These are phyloP conservation scores for Lamellibrachia columna DNA, from an alignment of 2,888 invertebrate genomes.

Conservation along the genomic window DNA sequence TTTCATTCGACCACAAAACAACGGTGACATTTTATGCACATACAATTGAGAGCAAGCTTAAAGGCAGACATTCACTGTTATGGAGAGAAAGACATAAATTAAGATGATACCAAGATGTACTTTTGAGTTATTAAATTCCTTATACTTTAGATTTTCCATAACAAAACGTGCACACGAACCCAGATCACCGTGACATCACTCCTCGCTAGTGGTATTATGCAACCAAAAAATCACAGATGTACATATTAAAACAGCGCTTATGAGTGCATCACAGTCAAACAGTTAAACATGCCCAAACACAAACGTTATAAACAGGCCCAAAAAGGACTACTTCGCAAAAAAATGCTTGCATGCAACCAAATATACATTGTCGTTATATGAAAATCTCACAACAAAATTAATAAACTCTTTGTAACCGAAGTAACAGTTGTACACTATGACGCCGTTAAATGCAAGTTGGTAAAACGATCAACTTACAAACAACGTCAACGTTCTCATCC, in stretches of 20 bases:
- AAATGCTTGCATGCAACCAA: not conserved
- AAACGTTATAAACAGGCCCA: slow-evolving; percentile 6
- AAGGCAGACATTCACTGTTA: not conserved
- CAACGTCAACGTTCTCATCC: not conserved
- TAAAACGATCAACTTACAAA: slow-evolving; percentile 1
- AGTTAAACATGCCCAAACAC: not conserved
- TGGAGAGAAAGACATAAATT: not conserved
- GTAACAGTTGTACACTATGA: not conserved
- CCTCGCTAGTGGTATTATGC: not conserved
- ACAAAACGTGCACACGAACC: not conserved
- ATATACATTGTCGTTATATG: not conserved
- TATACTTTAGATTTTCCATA: not conserved
- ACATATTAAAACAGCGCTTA: slow-evolving; percentile 6
- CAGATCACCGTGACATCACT: not conserved
- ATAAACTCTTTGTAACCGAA: not conserved
- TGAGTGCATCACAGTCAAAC: slow-evolving; percentile 12
- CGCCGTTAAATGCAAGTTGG: not conserved
- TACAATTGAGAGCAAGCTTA: not conserved
- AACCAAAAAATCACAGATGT: not conserved
- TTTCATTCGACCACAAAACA: not conserved
- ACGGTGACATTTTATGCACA: not conserved
- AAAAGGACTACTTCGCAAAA: not conserved
- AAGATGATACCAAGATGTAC: not conserved
- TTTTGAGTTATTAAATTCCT: not conserved
- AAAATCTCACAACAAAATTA: not conserved